Evolutionary conservation across 2,888 invertebrate genomes (phyloP).

Genomic region (Macrophya alboannulata): DNA sequence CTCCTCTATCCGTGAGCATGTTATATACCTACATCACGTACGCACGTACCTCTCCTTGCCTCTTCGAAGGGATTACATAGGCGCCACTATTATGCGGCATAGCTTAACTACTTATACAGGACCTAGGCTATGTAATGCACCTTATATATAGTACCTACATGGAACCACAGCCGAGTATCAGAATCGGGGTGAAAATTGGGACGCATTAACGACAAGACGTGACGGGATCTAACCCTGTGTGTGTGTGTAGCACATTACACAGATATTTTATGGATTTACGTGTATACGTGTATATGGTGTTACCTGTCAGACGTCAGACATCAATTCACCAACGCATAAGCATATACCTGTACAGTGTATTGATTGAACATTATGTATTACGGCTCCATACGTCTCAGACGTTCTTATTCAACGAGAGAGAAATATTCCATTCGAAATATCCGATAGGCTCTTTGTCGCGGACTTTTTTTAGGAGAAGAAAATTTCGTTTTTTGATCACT

Average conservation of each 20-base stretch:
- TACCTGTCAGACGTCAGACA: constrained; percentile 23
- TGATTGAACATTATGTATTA: background rate
- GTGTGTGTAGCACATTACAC: background rate
- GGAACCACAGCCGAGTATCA: background rate
- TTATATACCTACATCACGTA: constrained; percentile 23
- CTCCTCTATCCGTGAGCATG: background rate
- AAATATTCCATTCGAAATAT: constrained; percentile 13
- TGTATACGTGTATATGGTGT: background rate
- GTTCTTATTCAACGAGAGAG: constrained; percentile 2
- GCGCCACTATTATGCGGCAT: constrained; percentile 44
- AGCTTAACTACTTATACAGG: constrained; percentile 44
- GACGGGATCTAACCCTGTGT: background rate
- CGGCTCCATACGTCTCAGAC: background rate
- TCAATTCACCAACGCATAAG: background rate
- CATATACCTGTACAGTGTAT: background rate
- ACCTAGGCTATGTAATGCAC: constrained; percentile 36
- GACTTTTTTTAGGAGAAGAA: background rate
- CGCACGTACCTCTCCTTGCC: constrained; percentile 34
- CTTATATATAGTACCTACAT: background rate
- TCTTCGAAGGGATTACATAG: constrained; percentile 31
- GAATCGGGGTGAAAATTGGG: constrained; percentile 39
- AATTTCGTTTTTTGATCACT: background rate
- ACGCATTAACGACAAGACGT: constrained; percentile 44
- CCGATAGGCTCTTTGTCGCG: background rate
- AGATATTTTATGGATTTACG: background rate